Evolutionary conservation across 1,140 invertebrate genomes (phyloP).

Genomic region (Amyelois transitella): DNA sequence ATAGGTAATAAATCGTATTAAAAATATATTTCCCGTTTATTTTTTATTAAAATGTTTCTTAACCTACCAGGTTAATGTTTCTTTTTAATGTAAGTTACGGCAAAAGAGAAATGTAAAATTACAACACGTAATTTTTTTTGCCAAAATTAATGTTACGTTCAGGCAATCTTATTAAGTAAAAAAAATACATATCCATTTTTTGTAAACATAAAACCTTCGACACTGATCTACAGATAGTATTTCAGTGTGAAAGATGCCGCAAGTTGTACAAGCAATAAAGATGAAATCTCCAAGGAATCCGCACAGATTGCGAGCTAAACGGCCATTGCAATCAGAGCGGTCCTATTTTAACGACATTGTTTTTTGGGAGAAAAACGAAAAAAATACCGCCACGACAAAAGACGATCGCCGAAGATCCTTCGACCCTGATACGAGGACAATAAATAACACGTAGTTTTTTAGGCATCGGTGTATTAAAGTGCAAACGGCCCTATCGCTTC

Average conservation of each 20-base stretch:
- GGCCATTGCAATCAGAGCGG: constrained; percentile 21
- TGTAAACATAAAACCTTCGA: not conserved
- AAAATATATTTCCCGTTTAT: no score
- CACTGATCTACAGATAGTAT: not conserved
- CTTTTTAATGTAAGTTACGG: no score
- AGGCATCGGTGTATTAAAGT: constrained; percentile 6
- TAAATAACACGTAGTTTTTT: constrained; percentile 62
- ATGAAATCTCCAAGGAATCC: constrained; percentile 61
- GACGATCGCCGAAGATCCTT: constrained; percentile 38
- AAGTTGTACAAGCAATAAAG: constrained; percentile 45
- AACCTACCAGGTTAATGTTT: no score
- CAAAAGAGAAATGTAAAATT: no score
- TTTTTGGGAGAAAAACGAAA: constrained; percentile 37
- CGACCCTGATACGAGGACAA: constrained; percentile 47
- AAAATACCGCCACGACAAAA: constrained; percentile 55
- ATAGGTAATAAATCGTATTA: no score
- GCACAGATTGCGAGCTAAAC: constrained; percentile 34
- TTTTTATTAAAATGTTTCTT: no score
- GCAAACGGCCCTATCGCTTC: not conserved
- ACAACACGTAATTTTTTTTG: no score
- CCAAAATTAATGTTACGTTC: no score
- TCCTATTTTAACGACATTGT: constrained; percentile 41
- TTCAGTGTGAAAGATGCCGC: not conserved
- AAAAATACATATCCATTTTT: not conserved
- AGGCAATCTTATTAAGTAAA: no score